Conservation (phyloP, 2,797 vertebrate species). For the Thamnophis elegans region DNA sequence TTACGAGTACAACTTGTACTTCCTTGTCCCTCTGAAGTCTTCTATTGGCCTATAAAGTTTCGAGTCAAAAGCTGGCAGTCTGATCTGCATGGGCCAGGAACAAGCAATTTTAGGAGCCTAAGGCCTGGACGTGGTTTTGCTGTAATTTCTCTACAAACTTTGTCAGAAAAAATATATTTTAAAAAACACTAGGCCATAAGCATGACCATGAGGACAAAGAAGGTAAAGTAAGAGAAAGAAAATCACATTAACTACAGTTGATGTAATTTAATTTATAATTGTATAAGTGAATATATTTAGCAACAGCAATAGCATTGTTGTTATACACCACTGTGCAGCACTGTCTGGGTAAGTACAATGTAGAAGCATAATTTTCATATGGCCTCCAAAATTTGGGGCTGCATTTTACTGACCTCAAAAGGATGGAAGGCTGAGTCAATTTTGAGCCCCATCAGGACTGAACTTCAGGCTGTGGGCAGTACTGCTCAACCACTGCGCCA, state of each 20-base stretch:
- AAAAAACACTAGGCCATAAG: background rate
- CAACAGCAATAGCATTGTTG: background rate
- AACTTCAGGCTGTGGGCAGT: background rate
- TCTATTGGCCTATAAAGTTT: background rate
- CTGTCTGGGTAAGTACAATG: background rate
- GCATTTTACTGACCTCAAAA: background rate
- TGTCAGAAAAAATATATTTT: background rate
- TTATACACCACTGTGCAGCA: background rate
- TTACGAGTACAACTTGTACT: background rate
- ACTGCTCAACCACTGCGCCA: background rate
- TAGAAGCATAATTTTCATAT: background rate
- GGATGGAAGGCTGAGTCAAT: background rate
- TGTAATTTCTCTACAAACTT: background rate
- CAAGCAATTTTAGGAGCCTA: background rate
- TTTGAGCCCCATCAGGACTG: background rate
- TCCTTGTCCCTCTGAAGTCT: background rate
- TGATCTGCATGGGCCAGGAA: background rate
- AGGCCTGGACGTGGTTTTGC: background rate
- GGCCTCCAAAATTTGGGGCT: background rate
- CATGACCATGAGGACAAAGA: background rate
- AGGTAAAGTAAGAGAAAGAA: background rate
- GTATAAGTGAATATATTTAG: background rate
- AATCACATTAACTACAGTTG: background rate
- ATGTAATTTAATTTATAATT: background rate
- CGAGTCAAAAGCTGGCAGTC: background rate